Base-by-base conservation (phyloP, 2,113 vertebrate genomes). In the Dascyllus trimaculatus region DNA sequence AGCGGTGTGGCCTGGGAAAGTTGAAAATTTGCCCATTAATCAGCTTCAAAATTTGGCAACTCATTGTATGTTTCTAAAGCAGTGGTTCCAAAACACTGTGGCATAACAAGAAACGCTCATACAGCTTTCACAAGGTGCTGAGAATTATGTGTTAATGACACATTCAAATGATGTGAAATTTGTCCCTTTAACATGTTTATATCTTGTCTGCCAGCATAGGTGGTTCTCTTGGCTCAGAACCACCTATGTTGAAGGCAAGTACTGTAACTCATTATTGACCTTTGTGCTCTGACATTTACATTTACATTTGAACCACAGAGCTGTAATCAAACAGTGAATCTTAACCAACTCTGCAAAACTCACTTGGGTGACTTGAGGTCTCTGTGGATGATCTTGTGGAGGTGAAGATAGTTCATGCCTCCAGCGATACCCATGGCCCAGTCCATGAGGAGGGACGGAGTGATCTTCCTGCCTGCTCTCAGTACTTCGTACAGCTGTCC, bases 401-500 rank as follows among this genome's bases (percentile, higher is more conserved):
- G 96, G 85, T 99, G 98, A 75, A 99, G 95, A 89, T 99, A 99
- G 94, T 99, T 99, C 98, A 99, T 99, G 85, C 98, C 98, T 0
- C 98, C 98, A 0, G 98, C 97, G 9, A 99, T 98, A 82, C 97
- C 98, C 98, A 99, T 99, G 89, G 98, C 97, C 98, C 98, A 99
- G 90, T 99, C 98, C 46, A 99, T 97, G 58, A 99, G 95, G 57
- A 99, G 94, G 1, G 96, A 97, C 0, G 98, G 98, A 0, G 96
- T 97, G 91, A 99, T 97, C 82, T 97, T 96, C 62, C 98, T 95
- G 65, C 98, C 98, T 0, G 98, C 98, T n/a, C 98, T 93, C 82
- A 99, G 95, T 64, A 99, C 98, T 92, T 99, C 98, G 7, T 99
- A 99, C n/a, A 99, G 95, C 92, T 99, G 98, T 5, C 98, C 98